A percentile compares a stretch with the other conserved stretches of the same genome.
Conservation (phyloP, 1,140 invertebrate species). For the Achatina immaculata region DNA sequence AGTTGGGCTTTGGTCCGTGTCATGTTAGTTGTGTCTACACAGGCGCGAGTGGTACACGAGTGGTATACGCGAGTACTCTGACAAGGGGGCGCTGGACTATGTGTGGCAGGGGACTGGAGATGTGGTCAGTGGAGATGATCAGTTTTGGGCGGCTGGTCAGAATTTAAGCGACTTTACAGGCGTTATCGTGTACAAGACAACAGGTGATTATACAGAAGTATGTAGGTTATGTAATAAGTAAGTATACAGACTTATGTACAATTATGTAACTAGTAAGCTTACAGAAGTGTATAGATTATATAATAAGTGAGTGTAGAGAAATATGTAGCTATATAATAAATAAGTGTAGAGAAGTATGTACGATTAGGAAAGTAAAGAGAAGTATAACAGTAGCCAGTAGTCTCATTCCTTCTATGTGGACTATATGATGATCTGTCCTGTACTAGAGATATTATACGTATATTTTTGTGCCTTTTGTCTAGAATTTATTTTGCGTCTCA, state of each 20-base stretch:
- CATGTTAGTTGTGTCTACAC: too few relatives aligned
- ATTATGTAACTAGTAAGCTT: not conserved
- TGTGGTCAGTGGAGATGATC: not conserved
- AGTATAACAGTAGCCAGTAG: not conserved
- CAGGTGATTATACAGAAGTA: not conserved
- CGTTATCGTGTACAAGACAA: conserved; percentile 12
- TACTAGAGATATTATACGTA: too few relatives aligned
- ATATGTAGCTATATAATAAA: not conserved
- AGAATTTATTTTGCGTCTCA: too few relatives aligned
- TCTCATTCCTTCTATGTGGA: too few relatives aligned
- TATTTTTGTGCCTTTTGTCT: too few relatives aligned
- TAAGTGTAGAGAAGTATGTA: not conserved
- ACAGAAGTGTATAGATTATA: not conserved
- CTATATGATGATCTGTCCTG: too few relatives aligned
- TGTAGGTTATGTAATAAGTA: not conserved
- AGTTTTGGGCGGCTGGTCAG: conserved; percentile 4
- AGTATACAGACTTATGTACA: not conserved
- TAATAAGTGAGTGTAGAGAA: not conserved
- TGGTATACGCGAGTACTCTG: conserved; percentile 26
- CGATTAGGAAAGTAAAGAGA: not conserved
- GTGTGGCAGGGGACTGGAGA: conserved; percentile 27
- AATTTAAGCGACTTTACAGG: not conserved
- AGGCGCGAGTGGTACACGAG: conserved; percentile 44
- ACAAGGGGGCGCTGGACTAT: not conserved
- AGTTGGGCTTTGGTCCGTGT: too few relatives aligned